Percentiles rank a stretch among this genome's conserved stretches.
phyloP scores from a whole-genome alignment of 23 tunicate genomes.

The Halocynthia roretzi region DNA sequence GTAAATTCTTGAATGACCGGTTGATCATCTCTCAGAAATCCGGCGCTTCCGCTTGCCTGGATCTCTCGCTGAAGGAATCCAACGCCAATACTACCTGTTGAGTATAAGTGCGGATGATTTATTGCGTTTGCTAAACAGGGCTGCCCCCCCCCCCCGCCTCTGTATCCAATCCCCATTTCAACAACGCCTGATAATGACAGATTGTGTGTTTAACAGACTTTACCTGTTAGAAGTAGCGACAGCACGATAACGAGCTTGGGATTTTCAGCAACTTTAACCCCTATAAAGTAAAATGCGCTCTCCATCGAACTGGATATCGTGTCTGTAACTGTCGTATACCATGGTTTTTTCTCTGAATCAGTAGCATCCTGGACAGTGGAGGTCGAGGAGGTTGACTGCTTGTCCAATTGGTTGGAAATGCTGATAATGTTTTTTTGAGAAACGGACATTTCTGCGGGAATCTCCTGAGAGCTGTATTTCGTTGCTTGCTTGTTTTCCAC shows the following conservation, averaged over 20 bases:
- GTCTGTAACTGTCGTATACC: neutral
- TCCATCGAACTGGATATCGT: neutral
- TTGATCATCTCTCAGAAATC: neutral
- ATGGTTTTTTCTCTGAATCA: neutral
- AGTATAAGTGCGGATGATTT: neutral
- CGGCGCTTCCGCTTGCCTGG: neutral
- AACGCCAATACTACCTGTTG: neutral
- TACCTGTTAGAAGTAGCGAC: slow-evolving; percentile 7
- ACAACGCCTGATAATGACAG: too few relatives aligned
- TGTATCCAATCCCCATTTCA: too few relatives aligned
- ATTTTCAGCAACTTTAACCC: neutral
- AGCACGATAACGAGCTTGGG: neutral
- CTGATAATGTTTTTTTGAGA: neutral
- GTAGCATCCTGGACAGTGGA: neutral
- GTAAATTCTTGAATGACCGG: neutral
- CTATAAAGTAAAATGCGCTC: neutral
- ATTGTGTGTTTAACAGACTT: neutral
- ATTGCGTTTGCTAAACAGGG: too few relatives aligned
- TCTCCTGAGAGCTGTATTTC: too few relatives aligned
- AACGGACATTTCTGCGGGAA: too few relatives aligned
- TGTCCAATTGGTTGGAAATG: neutral
- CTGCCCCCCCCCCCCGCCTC: too few relatives aligned
- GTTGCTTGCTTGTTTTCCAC: too few relatives aligned
- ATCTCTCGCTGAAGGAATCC: neutral
- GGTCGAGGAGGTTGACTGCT: neutral